A percentile compares a stretch with the other conserved stretches of the same genome.
phyloP scores from a whole-genome alignment of 2,113 vertebrate genomes.

The Emydura subglobosa region DNA sequence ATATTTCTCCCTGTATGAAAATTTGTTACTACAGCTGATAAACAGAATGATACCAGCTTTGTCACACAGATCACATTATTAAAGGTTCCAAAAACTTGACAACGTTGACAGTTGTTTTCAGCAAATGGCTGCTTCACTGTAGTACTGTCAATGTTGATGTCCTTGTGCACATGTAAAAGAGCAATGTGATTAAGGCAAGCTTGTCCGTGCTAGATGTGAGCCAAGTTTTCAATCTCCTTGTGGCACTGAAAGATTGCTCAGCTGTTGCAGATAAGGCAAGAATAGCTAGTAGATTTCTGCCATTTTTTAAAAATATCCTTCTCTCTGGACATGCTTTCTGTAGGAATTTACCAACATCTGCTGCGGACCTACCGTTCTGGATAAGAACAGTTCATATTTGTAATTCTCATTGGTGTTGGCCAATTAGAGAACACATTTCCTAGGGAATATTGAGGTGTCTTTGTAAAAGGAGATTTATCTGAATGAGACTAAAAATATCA shows the following conservation, averaged over 20 bases:
- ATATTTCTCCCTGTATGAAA: conserved; percentile 51
- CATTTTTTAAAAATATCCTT: conserved; percentile 77
- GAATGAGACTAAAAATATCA: background rate
- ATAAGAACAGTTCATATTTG: conserved; percentile 67
- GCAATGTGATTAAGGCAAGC: conserved; percentile 86
- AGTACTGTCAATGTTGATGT: conserved; percentile 85
- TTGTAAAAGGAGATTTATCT: conserved; percentile 26
- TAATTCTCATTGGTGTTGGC: conserved; percentile 55
- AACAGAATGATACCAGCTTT: conserved; percentile 79
- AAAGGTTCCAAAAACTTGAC: conserved; percentile 83
- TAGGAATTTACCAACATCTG: conserved; percentile 82
- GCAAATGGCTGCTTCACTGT: conserved; percentile 85
- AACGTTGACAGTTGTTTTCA: conserved; percentile 87
- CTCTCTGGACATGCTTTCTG: conserved; percentile 73
- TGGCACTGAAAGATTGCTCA: conserved; percentile 86
- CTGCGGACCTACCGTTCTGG: conserved; percentile 79
- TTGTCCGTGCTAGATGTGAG: conserved; percentile 84
- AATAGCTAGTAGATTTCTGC: conserved; percentile 84
- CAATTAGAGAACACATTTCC: conserved; percentile 38
- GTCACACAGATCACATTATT: conserved; percentile 78
- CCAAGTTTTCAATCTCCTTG: conserved; percentile 85
- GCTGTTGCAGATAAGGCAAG: conserved; percentile 85
- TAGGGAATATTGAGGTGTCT: conserved; percentile 46
- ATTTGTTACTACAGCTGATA: conserved; percentile 74
- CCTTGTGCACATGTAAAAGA: conserved; percentile 85